Evolutionary conservation across 2,797 vertebrate species (phyloP).

Genomic region (Alca torda): DNA sequence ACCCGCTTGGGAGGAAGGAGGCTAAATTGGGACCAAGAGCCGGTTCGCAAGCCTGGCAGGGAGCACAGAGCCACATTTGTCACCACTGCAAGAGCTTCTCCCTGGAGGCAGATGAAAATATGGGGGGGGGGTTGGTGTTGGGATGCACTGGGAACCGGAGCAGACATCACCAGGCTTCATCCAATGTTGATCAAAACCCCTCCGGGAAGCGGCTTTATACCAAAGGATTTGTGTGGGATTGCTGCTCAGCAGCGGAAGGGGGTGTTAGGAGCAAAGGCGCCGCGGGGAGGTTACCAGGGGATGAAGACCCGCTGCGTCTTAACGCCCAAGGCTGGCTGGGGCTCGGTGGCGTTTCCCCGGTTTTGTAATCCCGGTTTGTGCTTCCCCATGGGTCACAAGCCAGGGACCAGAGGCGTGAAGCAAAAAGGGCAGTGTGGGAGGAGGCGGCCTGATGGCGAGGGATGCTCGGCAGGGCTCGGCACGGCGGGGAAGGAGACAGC

Average conservation of each 20-base stretch:
- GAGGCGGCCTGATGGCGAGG: not conserved
- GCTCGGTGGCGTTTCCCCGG: not conserved
- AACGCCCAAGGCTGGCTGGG: not conserved
- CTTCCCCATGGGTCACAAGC: not conserved
- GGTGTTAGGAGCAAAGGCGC: not conserved
- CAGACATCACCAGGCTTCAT: not conserved
- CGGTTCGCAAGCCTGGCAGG: not conserved
- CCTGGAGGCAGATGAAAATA: accelerated
- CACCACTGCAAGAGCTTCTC: not conserved
- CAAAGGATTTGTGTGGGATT: not conserved
- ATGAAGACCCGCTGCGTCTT: not conserved
- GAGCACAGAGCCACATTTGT: accelerated
- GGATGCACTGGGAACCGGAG: not conserved
- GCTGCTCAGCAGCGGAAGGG: not conserved
- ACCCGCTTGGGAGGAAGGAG: not conserved
- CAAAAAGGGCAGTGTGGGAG: not conserved
- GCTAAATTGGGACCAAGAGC: not conserved
- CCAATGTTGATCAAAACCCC: not conserved
- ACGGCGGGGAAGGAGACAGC: not conserved
- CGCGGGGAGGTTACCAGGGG: not conserved
- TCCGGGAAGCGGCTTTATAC: not conserved
- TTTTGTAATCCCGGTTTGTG: not conserved
- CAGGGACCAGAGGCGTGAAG: not conserved
- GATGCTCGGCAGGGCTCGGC: not conserved
- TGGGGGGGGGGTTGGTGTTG: accelerated